Evolutionary conservation across 1,140 invertebrate genomes (phyloP).

Genomic region (Drosophila nasuta): DNA sequence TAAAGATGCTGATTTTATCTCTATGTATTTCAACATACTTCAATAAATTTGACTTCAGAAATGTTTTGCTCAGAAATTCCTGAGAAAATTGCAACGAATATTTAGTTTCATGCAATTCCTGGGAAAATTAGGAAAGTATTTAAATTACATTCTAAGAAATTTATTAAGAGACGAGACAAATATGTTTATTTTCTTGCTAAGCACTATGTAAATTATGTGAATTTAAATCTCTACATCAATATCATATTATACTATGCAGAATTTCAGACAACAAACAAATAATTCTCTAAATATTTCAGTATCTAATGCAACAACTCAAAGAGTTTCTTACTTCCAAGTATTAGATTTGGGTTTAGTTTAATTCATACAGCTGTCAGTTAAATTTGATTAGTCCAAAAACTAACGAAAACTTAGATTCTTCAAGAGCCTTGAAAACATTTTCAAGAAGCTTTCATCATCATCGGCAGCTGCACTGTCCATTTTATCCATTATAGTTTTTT

Average conservation of each 20-base stretch:
- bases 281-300: too few species aligned
- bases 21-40: neutral
- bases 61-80: neutral
- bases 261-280: too few species aligned
- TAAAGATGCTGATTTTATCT: too few species aligned
- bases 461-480: slow-evolving; percentile 40
- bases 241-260: too few species aligned
- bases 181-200: too few species aligned
- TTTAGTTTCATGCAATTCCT: neutral
- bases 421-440: slow-evolving; percentile 17
- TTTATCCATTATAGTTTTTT: slow-evolving; percentile 38
- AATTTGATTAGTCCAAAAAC: neutral
- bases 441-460: slow-evolving; percentile 27
- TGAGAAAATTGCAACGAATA: neutral
- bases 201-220: too few species aligned
- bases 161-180: neutral
- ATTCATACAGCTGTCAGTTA: slow-evolving; percentile 16
- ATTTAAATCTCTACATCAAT: too few species aligned
- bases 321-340: too few species aligned
- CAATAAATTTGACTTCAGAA: too few species aligned
- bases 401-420: neutral
- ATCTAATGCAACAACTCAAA: too few species aligned
- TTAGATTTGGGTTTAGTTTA: neutral
- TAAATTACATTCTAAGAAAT: neutral
- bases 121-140: neutral